Conservation (phyloP, 2,888 invertebrate genomes). For the Drosophila atripex region DNA sequence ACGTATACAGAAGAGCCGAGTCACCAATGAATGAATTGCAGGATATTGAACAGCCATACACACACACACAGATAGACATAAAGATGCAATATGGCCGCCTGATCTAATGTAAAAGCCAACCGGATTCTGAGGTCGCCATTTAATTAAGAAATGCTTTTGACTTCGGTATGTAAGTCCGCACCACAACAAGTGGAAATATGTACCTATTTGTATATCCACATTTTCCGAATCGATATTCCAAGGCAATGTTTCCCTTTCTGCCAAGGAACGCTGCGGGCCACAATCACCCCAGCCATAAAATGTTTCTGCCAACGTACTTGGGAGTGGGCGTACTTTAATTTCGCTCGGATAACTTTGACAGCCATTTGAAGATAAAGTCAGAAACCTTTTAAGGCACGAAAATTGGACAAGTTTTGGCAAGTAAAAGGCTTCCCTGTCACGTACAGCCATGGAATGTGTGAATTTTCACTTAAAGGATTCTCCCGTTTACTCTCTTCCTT, state of each 20-base stretch:
- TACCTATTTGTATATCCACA: slow-evolving; percentile 6
- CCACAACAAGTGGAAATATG: slow-evolving; percentile 31
- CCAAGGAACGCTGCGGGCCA: background rate
- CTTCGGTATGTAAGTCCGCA: slow-evolving; percentile 7
- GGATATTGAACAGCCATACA: slow-evolving; percentile 14
- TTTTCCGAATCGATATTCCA: slow-evolving; percentile 15
- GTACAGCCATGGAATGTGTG: slow-evolving; percentile 31
- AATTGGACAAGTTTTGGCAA: slow-evolving; percentile 13
- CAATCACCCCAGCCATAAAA: background rate
- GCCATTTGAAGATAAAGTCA: slow-evolving; percentile 25
- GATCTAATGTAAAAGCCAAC: slow-evolving; percentile 36
- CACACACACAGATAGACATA: slow-evolving; percentile 13
- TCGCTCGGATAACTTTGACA: slow-evolving; percentile 12
- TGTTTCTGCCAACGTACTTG: background rate
- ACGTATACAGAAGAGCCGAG: slow-evolving; percentile 19
- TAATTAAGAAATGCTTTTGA: slow-evolving; percentile 60
- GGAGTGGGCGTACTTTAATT: slow-evolving; percentile 13
- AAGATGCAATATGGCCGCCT: slow-evolving; percentile 38
- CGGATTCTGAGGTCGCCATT: slow-evolving; percentile 34
- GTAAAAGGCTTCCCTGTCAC: slow-evolving; percentile 32
- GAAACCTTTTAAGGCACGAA: slow-evolving; percentile 24
- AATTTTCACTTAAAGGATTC: slow-evolving; percentile 38
- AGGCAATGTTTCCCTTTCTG: slow-evolving; percentile 1
- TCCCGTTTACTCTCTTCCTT: background rate
- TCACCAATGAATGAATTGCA: slow-evolving; percentile 11